phyloP scores from a whole-genome alignment of 2,113 vertebrate species.

The Mus pahari region DNA sequence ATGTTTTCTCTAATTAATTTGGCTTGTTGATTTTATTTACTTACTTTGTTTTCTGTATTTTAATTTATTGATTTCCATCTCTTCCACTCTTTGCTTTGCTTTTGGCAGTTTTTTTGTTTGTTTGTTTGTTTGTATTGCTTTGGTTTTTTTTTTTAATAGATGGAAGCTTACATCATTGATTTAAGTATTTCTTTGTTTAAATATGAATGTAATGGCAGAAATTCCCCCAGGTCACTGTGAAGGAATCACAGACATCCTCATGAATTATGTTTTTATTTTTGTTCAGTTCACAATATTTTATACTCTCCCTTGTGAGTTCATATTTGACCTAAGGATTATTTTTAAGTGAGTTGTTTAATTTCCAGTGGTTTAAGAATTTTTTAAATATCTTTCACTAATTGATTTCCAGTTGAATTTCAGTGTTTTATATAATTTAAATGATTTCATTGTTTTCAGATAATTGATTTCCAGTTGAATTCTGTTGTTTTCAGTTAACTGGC shows the following conservation, averaged over 20 bases:
- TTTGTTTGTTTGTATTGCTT: too few relatives aligned
- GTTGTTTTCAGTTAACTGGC: slow-evolving; percentile 10
- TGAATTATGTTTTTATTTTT: slow-evolving; percentile 51
- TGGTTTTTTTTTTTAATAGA: slow-evolving; percentile 22
- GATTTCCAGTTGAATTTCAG: slow-evolving; percentile 56
- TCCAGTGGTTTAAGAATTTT: slow-evolving; percentile 60
- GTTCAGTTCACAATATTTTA: slow-evolving; percentile 56
- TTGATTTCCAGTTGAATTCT: slow-evolving; percentile 40
- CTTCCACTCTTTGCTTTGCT: slow-evolving; percentile 30
- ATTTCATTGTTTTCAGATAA: background rate
- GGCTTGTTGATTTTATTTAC: slow-evolving; percentile 20
- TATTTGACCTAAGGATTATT: slow-evolving; percentile 49
- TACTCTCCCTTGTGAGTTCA: slow-evolving; percentile 47
- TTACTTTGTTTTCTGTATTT: slow-evolving; percentile 29
- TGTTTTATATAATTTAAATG: slow-evolving; percentile 38
- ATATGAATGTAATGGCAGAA: background rate
- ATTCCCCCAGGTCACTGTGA: background rate
- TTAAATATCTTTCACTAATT: background rate
- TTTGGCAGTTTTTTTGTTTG: background rate
- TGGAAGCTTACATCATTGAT: background rate
- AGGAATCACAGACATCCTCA: background rate
- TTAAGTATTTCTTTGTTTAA: slow-evolving; percentile 32
- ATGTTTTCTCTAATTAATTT: background rate
- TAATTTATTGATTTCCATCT: slow-evolving; percentile 17
- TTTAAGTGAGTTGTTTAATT: slow-evolving; percentile 55